Conservation (phyloP, 35 echinoderm and acorn worm genomes). For the Heliocidaris tuberculata region DNA sequence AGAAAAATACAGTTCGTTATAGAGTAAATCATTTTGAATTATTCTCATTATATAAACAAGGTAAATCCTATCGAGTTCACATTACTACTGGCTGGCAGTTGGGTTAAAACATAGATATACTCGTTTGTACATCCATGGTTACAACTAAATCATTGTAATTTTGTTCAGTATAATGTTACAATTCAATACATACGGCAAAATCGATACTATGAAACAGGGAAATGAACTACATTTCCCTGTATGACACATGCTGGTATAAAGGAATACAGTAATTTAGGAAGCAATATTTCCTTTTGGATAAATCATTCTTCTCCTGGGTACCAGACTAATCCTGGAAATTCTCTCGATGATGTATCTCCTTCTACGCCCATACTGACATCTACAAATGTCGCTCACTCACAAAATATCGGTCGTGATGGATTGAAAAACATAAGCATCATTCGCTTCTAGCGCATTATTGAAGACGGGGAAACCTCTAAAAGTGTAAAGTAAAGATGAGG, state of each 20-base stretch:
- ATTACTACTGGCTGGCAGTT: too few relatives aligned
- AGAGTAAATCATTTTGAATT: too few relatives aligned
- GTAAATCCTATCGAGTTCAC: too few relatives aligned
- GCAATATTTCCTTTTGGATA: neutral
- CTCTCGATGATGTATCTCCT: neutral
- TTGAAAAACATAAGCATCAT: neutral
- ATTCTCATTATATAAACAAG: too few relatives aligned
- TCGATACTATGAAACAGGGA: neutral
- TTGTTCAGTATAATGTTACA: too few relatives aligned
- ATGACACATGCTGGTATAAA: neutral
- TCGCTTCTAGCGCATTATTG: neutral
- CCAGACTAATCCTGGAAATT: neutral
- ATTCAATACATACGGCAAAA: too few relatives aligned
- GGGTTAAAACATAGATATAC: too few relatives aligned
- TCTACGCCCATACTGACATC: neutral
- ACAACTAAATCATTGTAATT: too few relatives aligned
- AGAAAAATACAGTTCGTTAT: too few relatives aligned
- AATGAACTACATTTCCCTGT: too few relatives aligned
- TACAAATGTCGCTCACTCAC: neutral
- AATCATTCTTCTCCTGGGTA: too few relatives aligned
- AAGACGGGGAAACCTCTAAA: neutral
- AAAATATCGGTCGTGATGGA: neutral
- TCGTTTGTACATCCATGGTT: too few relatives aligned
- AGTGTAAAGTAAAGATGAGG: neutral
- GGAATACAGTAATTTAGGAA: neutral